Percentiles rank a stretch among this genome's conserved stretches.
Evolutionary conservation across 2,888 invertebrate species (phyloP).

Genomic region (Therioaphis trifolii): DNA sequence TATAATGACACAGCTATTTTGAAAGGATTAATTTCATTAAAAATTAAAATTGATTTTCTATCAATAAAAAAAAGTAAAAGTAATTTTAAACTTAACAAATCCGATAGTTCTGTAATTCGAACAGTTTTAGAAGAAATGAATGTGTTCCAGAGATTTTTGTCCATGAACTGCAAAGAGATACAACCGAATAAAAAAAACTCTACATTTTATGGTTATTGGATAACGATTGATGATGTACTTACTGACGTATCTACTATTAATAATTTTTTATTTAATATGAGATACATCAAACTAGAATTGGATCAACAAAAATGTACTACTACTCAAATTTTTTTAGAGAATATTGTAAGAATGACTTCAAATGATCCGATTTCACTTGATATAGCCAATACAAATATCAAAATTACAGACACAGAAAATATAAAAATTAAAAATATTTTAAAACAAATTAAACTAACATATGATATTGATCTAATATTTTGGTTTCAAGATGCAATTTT

Average conservation of each 20-base stretch:
- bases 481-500: neutral
- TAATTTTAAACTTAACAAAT: neutral
- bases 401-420: neutral
- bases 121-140: neutral
- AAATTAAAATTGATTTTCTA: neutral
- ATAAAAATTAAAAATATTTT: neutral
- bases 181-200: neutral
- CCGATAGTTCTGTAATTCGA: neutral
- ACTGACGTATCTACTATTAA: neutral
- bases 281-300: neutral
- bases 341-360: neutral
- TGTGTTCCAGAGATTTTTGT: neutral
- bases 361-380: neutral
- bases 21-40: neutral
- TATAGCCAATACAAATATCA: neutral
- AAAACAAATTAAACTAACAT: neutral
- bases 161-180: neutral
- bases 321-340: neutral
- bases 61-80: neutral
- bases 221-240: neutral
- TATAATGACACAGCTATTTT: neutral
- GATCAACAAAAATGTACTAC: neutral
- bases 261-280: neutral
- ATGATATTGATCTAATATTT: neutral
- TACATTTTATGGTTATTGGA: neutral